Evolutionary conservation across 2,113 vertebrate genomes (phyloP).

Genomic region (Eulemur rufifrons): DNA sequence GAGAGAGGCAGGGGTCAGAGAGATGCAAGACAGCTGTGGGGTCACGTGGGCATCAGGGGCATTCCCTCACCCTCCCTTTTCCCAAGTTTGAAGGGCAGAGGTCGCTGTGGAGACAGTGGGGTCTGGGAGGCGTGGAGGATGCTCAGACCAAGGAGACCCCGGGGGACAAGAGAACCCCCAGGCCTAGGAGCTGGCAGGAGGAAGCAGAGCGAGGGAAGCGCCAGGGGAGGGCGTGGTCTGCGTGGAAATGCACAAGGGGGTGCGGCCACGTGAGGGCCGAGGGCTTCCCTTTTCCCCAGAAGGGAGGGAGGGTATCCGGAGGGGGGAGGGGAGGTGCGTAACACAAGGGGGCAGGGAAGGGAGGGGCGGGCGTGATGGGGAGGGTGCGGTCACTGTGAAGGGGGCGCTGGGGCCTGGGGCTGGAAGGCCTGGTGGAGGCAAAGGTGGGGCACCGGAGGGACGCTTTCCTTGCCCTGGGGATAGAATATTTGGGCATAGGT

Average conservation of each 20-base stretch:
- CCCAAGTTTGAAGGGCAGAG: neutral
- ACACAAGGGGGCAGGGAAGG: neutral
- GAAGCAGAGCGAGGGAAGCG: neutral
- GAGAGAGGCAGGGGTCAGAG: neutral
- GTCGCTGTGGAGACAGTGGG: neutral
- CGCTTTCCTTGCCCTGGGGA: neutral
- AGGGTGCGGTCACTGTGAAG: neutral
- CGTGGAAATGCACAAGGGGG: conserved; percentile 36
- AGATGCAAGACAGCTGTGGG: neutral
- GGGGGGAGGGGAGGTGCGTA: neutral
- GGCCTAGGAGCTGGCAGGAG: neutral
- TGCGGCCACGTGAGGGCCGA: neutral
- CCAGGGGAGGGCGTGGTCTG: conserved; percentile 52
- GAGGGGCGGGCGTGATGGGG: neutral
- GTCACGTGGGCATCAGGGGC: neutral
- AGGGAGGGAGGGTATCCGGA: neutral
- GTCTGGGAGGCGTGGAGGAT: neutral
- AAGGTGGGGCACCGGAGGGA: neutral
- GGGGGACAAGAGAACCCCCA: neutral
- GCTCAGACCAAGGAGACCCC: neutral
- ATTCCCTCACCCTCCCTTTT: neutral
- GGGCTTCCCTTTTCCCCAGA: conserved; percentile 70
- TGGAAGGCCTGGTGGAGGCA: neutral
- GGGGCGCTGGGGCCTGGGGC: neutral
- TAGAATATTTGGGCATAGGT: neutral